phyloP scores from a whole-genome alignment of 2,888 invertebrate genomes.

The Bibio marci region DNA sequence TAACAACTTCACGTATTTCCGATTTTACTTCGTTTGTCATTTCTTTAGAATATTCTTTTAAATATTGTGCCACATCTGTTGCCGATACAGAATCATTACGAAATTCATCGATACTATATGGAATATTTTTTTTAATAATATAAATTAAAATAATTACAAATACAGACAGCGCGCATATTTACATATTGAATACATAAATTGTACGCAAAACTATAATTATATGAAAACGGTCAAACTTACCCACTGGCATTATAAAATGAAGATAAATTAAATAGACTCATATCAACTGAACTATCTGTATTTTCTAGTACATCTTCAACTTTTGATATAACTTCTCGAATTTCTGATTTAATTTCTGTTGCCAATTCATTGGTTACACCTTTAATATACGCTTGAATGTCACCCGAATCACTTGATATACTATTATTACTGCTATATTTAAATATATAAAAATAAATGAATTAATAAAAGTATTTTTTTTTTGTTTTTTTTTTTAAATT shows the following conservation, averaged over 20 bases:
- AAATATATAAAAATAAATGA: slow-evolving; percentile 20
- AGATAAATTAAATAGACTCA: slow-evolving; percentile 15
- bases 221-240: not conserved
- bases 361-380: slow-evolving; percentile 64
- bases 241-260: slow-evolving; percentile 5
- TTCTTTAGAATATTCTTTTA: slow-evolving; percentile 59
- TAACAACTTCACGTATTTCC: slow-evolving; percentile 56
- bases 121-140: slow-evolving; percentile 29
- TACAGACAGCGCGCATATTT: no score
- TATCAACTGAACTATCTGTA: slow-evolving; percentile 38
- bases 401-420: slow-evolving; percentile 31
- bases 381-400: slow-evolving; percentile 56
- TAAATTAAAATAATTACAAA: slow-evolving; percentile 1
- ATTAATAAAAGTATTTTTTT: no score
- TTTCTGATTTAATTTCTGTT: slow-evolving; percentile 66
- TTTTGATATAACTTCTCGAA: slow-evolving; percentile 60
- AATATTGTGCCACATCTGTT: slow-evolving; percentile 56
- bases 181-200: not conserved
- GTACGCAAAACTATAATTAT: not conserved
- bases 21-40: slow-evolving; percentile 67
- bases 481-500: not conserved
- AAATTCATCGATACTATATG: slow-evolving; percentile 39
- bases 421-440: no score
- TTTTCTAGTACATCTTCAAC: slow-evolving; percentile 64
- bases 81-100: slow-evolving; percentile 54